Base-by-base conservation (phyloP, 1,140 invertebrate species). In the Mya arenaria region DNA sequence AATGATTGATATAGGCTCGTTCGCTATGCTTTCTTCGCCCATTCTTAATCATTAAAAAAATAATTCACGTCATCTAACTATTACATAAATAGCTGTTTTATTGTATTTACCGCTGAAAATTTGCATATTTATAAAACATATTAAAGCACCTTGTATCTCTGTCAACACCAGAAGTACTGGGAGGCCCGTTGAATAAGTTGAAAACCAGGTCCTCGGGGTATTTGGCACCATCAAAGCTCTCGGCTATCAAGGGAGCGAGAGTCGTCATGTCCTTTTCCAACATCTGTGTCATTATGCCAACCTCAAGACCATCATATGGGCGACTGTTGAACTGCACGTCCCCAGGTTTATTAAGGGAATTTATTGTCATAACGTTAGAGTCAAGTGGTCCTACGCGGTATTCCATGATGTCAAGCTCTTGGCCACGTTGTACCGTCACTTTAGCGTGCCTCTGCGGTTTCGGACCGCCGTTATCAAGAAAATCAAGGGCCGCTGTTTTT, bases 381-480 rank as follows among this genome's bases (percentile, higher is more conserved):
- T 19, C n/a, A n/a, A 80, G 56, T 17, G 78, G 78, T 15, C 78
- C 78, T 5, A 80, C 78, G 60, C 71, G 69, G 41, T 80, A 80
- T 37, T 80, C 78, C 78, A 80, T 80, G 13, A 80, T 37, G 34
- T 80, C 78, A n/a, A 66, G 78, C 1, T 65, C 4, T 8, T 48
- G 5, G n/a, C 66, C 78, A 0, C 78, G 55, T 48, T 80, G 78
- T 0, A 80, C 56, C 1, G 66, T 71, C 3, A 72, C 78, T 36
- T 71, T 69, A 15, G 78, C 65, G 52, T 71, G 71, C 13, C 78
- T 48, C 30, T 62, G 41, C 4, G 68, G 66, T 48, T 72, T 60
- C 1, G 5, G 17, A 23, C 66, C 78, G 37, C 30, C 36, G 3
- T 36, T 44, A 36, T 80, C 78, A 23, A 80, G 55, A 62, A 71